phyloP scores from a whole-genome alignment of 2,113 vertebrate genomes.

The Alligator sinensis region DNA sequence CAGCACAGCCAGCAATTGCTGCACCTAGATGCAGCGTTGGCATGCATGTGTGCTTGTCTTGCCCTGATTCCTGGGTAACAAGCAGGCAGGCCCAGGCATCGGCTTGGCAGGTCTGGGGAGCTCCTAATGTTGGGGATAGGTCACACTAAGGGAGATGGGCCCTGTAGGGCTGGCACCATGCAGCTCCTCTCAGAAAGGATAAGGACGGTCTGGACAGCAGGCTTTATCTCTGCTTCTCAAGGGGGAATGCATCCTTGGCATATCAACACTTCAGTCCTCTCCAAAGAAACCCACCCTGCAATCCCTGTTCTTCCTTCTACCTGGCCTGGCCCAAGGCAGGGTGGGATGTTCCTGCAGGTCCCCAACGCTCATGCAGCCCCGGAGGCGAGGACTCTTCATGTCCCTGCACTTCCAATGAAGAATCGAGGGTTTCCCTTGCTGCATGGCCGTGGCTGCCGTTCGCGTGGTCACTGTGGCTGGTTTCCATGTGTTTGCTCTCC shows the following conservation, averaged over 20 bases:
- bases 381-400: neutral
- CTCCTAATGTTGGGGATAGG: neutral
- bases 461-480: neutral
- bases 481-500: neutral
- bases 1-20: too few species aligned
- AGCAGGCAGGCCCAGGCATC: neutral
- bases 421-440: neutral
- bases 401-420: neutral
- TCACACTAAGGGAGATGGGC: neutral
- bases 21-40: neutral
- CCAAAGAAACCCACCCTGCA: neutral
- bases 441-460: accelerated
- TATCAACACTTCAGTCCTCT: neutral
- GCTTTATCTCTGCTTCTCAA: neutral
- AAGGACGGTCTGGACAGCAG: neutral
- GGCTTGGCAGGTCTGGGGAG: neutral
- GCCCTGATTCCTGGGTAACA: neutral
- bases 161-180: neutral
- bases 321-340: neutral
- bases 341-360: neutral
- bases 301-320: neutral
- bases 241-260: neutral
- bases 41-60: neutral
- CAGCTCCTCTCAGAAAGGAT: neutral
- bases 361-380: neutral